Conservation (phyloP, 2,797 vertebrate genomes). For the Pachyuromys duprasi region DNA sequence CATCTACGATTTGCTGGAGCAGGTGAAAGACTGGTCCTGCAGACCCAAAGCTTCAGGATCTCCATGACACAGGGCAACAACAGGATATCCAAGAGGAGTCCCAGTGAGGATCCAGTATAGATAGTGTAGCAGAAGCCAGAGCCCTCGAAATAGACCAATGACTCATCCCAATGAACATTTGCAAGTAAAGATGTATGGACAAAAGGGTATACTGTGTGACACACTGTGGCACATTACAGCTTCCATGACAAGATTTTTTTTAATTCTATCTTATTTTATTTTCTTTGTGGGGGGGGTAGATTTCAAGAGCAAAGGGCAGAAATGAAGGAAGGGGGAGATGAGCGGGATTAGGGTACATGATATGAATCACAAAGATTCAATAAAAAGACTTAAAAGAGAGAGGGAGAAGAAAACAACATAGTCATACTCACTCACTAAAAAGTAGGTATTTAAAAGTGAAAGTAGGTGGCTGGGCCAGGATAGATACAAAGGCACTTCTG, state of each 20-base stretch:
- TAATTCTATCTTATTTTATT: not conserved
- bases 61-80: not conserved
- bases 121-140: not conserved
- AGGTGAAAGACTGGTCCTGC: not conserved
- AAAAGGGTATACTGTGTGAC: not conserved
- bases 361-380: not conserved
- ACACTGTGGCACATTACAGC: not conserved
- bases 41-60: not conserved
- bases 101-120: not conserved
- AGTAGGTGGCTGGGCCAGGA: not conserved
- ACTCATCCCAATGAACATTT: not conserved
- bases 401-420: not conserved
- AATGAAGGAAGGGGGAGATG: not conserved
- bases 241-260: not conserved
- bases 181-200: not conserved
- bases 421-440: not conserved
- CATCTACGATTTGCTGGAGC: too few species aligned
- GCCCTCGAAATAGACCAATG: not conserved
- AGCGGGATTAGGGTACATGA: not conserved
- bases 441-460: not conserved
- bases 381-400: not conserved
- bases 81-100: not conserved
- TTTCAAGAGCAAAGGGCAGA: not conserved
- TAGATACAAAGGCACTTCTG: not conserved
- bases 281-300: not conserved